Conservation (phyloP, 1,140 invertebrate genomes). For the Drosophila grimshawi region DNA sequence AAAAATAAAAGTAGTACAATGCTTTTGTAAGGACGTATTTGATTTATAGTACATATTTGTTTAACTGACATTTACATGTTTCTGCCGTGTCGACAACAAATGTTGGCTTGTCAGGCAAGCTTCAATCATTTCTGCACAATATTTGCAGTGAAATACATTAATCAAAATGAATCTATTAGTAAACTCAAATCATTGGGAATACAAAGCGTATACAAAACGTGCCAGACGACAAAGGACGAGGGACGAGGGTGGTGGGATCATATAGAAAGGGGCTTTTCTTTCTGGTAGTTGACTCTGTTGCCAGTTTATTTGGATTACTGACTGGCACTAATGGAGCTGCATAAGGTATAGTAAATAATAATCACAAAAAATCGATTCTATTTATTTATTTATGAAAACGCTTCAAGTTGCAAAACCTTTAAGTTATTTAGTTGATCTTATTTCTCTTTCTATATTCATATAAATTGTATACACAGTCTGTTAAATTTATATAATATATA, state of each 20-base stretch:
- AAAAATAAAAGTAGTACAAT: not conserved
- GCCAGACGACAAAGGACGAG: conserved; percentile 15
- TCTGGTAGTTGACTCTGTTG: not conserved
- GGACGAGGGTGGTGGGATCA: not conserved
- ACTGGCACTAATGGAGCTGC: conserved; percentile 5
- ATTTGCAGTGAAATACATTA: conserved; percentile 53
- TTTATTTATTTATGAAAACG: too few relatives aligned
- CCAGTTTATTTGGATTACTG: not conserved
- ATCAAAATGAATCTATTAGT: conserved; percentile 69
- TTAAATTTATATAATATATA: conserved; percentile 8
- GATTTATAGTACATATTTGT: conserved; percentile 33
- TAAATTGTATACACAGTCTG: not conserved
- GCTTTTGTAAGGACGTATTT: conserved; percentile 5
- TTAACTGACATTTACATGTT: conserved; percentile 32
- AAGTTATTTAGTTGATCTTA: not conserved
- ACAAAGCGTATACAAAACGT: conserved; percentile 26
- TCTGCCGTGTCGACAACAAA: conserved; percentile 48
- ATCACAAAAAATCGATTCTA: too few relatives aligned
- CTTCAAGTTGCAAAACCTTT: too few relatives aligned
- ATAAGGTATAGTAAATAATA: not conserved
- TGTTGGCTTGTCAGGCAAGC: conserved; percentile 51
- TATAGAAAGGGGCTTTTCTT: too few relatives aligned
- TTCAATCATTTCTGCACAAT: conserved; percentile 50
- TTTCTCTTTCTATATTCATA: too few relatives aligned
- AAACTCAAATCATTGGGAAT: conserved; percentile 1